Evolutionary conservation across 2,888 invertebrate genomes (phyloP).

Genomic region (Eristalinus sepulchralis): DNA sequence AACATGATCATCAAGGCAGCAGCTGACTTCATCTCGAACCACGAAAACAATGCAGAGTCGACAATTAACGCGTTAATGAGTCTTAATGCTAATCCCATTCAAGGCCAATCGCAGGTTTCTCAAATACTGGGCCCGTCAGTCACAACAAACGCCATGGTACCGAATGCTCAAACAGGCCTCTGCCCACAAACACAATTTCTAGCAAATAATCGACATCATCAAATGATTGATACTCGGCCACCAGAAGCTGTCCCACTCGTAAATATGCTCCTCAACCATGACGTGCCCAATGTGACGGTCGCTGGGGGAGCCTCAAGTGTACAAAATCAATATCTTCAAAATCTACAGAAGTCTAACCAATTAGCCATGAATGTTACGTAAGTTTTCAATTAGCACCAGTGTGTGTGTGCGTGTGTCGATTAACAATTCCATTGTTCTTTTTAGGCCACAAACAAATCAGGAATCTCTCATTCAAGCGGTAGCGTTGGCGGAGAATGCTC

Average conservation of each 20-base stretch:
- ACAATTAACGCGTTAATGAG: conserved; percentile 73
- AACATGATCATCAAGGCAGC: conserved; percentile 89
- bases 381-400: conserved; percentile 19
- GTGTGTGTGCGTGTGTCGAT: neutral
- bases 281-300: conserved; percentile 70
- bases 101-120: conserved; percentile 62
- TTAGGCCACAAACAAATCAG: conserved; percentile 75
- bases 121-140: conserved; percentile 70
- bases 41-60: conserved; percentile 81
- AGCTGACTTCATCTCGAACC: conserved; percentile 86
- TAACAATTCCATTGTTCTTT: neutral
- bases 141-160: conserved; percentile 65
- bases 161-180: conserved; percentile 33
- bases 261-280: conserved; percentile 77
- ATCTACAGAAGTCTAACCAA: conserved; percentile 72
- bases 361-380: conserved; percentile 67
- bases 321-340: conserved; percentile 72
- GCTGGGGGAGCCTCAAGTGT: conserved; percentile 73
- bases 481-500: conserved; percentile 78
- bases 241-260: conserved; percentile 74
- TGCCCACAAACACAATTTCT: conserved; percentile 60
- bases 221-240: conserved; percentile 50
- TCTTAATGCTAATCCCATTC: conserved; percentile 66
- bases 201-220: conserved; percentile 49
- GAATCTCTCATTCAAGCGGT: conserved; percentile 80